Conservation (phyloP, 64 coral and sea anemone genomes). For the Dendronephthya gigantea region DNA sequence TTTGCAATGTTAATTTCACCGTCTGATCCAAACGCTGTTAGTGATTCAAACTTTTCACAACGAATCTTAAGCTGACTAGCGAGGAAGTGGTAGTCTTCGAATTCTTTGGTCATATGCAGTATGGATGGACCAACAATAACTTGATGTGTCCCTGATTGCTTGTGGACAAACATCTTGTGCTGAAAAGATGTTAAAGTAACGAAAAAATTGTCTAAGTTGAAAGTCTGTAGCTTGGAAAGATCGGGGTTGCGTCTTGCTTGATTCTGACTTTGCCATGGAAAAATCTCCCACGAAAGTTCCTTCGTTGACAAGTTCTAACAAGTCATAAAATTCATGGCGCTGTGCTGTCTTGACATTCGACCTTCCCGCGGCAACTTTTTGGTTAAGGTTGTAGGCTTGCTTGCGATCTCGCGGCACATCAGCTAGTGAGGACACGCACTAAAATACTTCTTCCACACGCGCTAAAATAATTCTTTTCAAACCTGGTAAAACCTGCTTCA, state of each 20-base stretch:
- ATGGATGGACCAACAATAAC: not conserved
- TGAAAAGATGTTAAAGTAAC: slow-evolving; percentile 28
- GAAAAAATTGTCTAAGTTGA: not conserved
- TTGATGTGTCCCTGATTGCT: not conserved
- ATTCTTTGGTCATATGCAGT: slow-evolving; percentile 32
- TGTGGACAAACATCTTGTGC: slow-evolving; percentile 31
- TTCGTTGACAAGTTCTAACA: not conserved
- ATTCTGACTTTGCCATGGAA: not conserved
- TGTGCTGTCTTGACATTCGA: not conserved
- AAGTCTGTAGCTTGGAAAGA: not conserved
- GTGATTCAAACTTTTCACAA: not conserved
- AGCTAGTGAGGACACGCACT: slow-evolving; percentile 3
- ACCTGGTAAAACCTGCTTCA: slow-evolving; percentile 22
- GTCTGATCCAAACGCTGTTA: not conserved
- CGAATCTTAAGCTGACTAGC: not conserved
- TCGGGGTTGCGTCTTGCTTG: not conserved
- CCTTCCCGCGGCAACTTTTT: not conserved
- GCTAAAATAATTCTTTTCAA: too few relatives aligned
- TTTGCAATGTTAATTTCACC: slow-evolving; percentile 18
- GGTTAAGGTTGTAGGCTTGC: slow-evolving; percentile 31
- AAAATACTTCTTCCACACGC: slow-evolving; percentile 21
- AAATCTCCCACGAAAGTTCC: not conserved
- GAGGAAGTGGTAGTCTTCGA: not conserved
- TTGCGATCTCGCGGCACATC: slow-evolving; percentile 34
- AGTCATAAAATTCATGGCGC: not conserved